Percentiles rank a stretch among this genome's conserved stretches.
Evolutionary conservation across 1,140 invertebrate species (phyloP).

Genomic region (Thalassaphorura encarpata): DNA sequence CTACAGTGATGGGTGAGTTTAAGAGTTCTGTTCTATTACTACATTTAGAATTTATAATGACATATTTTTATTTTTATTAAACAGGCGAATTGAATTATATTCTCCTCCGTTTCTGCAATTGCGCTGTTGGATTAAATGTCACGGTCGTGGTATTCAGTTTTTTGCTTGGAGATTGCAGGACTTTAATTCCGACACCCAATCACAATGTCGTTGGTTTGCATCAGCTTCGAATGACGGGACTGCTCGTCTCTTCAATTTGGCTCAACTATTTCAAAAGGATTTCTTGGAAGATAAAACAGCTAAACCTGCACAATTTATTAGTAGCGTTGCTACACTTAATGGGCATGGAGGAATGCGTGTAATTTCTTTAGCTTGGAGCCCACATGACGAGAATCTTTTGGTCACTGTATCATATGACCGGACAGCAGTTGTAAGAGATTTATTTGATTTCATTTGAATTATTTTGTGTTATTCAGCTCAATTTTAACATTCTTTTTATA

Average conservation of each 20-base stretch:
- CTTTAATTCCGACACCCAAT: slow-evolving; percentile 6
- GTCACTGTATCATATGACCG: slow-evolving; percentile 27
- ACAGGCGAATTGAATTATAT: slow-evolving; percentile 25
- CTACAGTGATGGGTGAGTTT: slow-evolving; percentile 23
- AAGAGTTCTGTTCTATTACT: not conserved
- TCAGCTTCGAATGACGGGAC: slow-evolving; percentile 29
- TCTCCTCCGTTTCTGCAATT: slow-evolving; percentile 14
- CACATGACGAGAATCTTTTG: slow-evolving; percentile 13
- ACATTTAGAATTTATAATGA: not conserved
- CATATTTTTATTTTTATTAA: slow-evolving; percentile 3
- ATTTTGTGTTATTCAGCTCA: too few species aligned
- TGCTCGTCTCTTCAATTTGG: slow-evolving; percentile 19
- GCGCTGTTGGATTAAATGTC: slow-evolving; percentile 23
- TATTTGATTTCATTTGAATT: too few species aligned
- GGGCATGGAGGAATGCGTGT: slow-evolving; percentile 18
- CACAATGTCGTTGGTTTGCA: slow-evolving; percentile 13
- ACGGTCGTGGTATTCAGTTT: slow-evolving; percentile 22
- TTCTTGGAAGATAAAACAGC: not conserved
- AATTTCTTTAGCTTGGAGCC: slow-evolving; percentile 25
- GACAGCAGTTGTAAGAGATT: slow-evolving; percentile 23
- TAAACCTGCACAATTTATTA: slow-evolving; percentile 4
- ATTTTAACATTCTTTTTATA: too few species aligned
- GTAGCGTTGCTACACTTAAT: slow-evolving; percentile 6
- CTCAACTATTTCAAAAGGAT: slow-evolving; percentile 1
- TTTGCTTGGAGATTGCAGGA: slow-evolving; percentile 22